Conservation (phyloP, 2,113 vertebrate genomes). For the Phycodurus eques region DNA sequence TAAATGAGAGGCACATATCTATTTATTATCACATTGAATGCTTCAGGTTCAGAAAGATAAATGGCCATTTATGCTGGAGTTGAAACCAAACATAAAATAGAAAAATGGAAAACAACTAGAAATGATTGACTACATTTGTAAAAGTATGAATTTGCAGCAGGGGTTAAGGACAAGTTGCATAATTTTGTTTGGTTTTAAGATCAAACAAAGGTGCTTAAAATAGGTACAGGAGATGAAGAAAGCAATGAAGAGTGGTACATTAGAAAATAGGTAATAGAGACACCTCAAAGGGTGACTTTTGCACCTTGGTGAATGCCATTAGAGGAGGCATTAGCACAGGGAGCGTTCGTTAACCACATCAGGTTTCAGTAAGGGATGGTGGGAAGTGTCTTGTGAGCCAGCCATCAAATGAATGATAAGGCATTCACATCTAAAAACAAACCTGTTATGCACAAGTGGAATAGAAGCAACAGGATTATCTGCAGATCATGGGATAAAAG, state of each 20-base stretch:
- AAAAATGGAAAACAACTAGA: constrained; percentile 22
- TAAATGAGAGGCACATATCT: not conserved
- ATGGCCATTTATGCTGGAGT: not conserved
- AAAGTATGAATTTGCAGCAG: constrained; percentile 16
- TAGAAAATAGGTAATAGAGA: constrained; percentile 42
- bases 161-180: constrained; percentile 38
- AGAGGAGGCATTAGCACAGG: constrained; percentile 55
- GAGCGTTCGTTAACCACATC: constrained; percentile 59
- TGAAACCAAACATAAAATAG: not conserved
- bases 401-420: constrained; percentile 45
- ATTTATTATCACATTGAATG: not conserved
- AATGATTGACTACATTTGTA: constrained; percentile 16
- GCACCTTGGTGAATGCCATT: constrained; percentile 62
- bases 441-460: constrained; percentile 40
- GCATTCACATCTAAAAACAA: constrained; percentile 41
- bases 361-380: constrained; percentile 46
- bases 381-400: constrained; percentile 31
- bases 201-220: constrained; percentile 10
- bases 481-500: constrained; percentile 1
- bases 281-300: constrained; percentile 54
- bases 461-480: constrained; percentile 35
- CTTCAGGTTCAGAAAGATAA: not conserved
- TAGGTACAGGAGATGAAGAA: constrained; percentile 20
- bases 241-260: constrained; percentile 35
- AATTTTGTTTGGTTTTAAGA: constrained; percentile 10